Evolutionary conservation across 1,140 invertebrate species (phyloP), one percentile per base, ranked within the genome.

Genomic region (Aphaenogaster ashmeadi): DNA sequence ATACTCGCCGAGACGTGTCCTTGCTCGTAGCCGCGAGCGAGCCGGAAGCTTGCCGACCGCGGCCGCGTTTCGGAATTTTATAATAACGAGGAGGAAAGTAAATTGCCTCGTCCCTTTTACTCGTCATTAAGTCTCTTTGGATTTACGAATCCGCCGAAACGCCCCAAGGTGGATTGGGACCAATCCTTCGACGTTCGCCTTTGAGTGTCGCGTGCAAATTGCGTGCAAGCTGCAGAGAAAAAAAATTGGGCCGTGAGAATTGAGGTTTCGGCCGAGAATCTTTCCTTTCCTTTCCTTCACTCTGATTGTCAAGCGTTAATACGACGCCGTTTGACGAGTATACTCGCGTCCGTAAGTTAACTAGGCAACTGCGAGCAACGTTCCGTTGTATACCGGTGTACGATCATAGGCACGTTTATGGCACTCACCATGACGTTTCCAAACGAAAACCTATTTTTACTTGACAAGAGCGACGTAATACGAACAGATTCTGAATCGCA

Each of bases 241-340:
- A 87, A 91, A 89, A 93, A 92, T 89, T 89, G 86, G 87, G 87
- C 64, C 90, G 89, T 88, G 90, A 56, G 90, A 92, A 90, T 87
- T 58, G 15, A 67, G 50, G 36, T 86, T 86, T 89, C 47, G 44
- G 72, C 18, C 81, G 64, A 89, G 44, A 81, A 77, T 18, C 62
- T 91, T 69, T 44, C 74, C 62, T 89, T 77, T 36, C 78, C 64
- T 80, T 90, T 88, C 66, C 66, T 88, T 88, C 58, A 54, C 69
- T 80, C 77, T 50, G 8, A 52, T 64, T 62, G 41, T 50, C 69
- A 18, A 41, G 11, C 27, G n/a, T 74, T 50, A 44, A 74, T 18
- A 21, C 54, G 58, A 44, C 56, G 38, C 8, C n/a, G 7, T n/a
- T 41, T 27, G 44, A 44, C 52, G 66, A 27, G 7, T 21, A 72